These are phyloP conservation scores for Alethe diademata DNA, from an alignment of 2,113 vertebrate species.

Conservation along the genomic window DNA sequence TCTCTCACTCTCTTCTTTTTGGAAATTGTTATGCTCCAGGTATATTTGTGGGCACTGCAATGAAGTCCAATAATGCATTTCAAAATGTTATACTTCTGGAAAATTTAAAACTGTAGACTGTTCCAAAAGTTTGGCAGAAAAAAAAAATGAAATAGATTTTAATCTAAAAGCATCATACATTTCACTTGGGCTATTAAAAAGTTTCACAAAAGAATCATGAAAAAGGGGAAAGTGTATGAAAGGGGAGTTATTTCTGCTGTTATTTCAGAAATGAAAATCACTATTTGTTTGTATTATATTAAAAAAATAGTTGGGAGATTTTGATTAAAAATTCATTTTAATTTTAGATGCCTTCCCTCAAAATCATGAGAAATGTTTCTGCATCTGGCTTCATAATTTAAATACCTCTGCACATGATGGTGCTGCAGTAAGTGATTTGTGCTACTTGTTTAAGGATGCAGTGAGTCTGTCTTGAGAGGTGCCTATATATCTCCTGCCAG, in stretches of 20 bases:
- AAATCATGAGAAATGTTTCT: neutral
- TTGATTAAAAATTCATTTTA: neutral
- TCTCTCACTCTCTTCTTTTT: neutral
- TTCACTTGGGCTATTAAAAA: neutral
- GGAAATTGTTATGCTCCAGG: neutral
- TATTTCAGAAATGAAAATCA: neutral
- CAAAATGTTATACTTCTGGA: neutral
- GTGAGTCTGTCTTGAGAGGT: neutral
- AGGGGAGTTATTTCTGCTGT: neutral
- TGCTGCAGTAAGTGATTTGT: neutral
- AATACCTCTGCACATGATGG: neutral
- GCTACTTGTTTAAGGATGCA: neutral
- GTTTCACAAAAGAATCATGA: neutral
- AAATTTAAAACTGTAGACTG: neutral
- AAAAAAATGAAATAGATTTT: neutral
- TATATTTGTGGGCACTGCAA: neutral
- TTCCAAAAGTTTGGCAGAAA: neutral
- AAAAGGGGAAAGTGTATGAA: neutral
- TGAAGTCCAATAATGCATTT: neutral
- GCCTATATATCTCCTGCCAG: neutral
- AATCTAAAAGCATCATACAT: neutral
- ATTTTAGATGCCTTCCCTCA: neutral
- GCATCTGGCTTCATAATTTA: neutral
- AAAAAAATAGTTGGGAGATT: neutral
- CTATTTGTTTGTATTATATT: neutral